Base-by-base conservation (phyloP, 1,140 invertebrate species). In the Papilio polyxenes region DNA sequence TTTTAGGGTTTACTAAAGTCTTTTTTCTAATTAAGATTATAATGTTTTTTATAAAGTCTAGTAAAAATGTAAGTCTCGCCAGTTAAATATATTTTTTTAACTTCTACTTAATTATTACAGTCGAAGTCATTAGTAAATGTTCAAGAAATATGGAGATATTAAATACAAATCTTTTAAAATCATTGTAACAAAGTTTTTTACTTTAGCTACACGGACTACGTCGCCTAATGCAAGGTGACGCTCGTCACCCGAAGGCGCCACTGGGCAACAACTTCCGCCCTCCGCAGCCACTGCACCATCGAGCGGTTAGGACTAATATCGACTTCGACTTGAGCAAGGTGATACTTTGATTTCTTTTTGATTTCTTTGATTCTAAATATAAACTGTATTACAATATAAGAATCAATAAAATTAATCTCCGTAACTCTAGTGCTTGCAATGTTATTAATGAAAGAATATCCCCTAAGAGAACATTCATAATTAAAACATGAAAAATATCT, bases 211-310 rank as follows among this genome's bases (percentile, higher is more conserved):
- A 97, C 89, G 96, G 95, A 49, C 93, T 98, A 85, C 95, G 98
- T 85, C 96, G 97, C 85, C 95, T 98, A 88, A 98, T 98, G 97
- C 98, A 98, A 94, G 98, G 98, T 20, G 97, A 98, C 90, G 96
- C 96, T 84, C 96, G 96, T 85, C 96, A 97, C 92, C 97, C 98
- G 15, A 98, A 98, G 94, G 98, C 98, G 78, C 97, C 98, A 20
- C 95, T 99, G 88, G 98, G 98, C 83, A 98, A 98, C 95, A 99
- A 99, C 95, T 98, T 97, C 92, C 96, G 98, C 91, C 98, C 98
- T 44, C 96, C 97, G 3, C 98, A 99, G 91, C 96, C 97, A 48
- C 95, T 99, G 37, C 97, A 99, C 94, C 97, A 98, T 94, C 96
- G 98, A 85, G 97, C 98, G 17, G 97, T 99, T 75, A 96, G 98